Evolutionary conservation across 2,888 invertebrate species (phyloP), one percentile per base, ranked within the genome.

Genomic region (Drosophila mercatorum): DNA sequence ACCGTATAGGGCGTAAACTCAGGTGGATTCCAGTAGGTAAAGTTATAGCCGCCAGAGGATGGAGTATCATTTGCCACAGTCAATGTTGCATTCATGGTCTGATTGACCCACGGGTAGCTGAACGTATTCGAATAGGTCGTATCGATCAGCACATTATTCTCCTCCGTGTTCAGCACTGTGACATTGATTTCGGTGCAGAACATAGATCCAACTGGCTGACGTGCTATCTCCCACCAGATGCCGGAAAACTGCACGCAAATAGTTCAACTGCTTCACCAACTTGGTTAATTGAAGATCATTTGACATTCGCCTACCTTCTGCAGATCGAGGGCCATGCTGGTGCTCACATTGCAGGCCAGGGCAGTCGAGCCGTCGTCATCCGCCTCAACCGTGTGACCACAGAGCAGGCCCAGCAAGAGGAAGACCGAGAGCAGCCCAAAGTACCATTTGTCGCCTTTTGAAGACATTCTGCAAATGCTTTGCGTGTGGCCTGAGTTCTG

Each of bases 221-320:
- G 86, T 2, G 78, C 80, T 17, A 90, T 78, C 62, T 89, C 89
- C 83, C 84, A 89, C 90, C 90, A 89, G 51, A 63, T 67, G 41
- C 89, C 89, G 14, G 86, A 59, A 4, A 90, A 66, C 89, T 89
- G 8, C 0, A 12, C 7, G 1, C 14, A 40, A 31, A 22, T 6
- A 40, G 10, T 40, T 6, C 3, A 36, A 6, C 14, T 10, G n/a
- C 14, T 26, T 57, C 6, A 57, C 5, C 17, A 5, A 40, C 7
- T 11, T 11, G 36, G n/a, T 26, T 11, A 36, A 26, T 38, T 12
- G 28, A 7, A 17, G 26, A 26, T 36, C 28, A 22, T 4, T 7
- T 22, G 36, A 65, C 14, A 11, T 11, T 14, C 14, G 3, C 49
- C 22, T 58, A 85, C 86, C 72, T 64, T n/a, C 2, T 41, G 17